phyloP scores from a whole-genome alignment of 2,113 vertebrate genomes.

The Anarhynchus alexandrinus region DNA sequence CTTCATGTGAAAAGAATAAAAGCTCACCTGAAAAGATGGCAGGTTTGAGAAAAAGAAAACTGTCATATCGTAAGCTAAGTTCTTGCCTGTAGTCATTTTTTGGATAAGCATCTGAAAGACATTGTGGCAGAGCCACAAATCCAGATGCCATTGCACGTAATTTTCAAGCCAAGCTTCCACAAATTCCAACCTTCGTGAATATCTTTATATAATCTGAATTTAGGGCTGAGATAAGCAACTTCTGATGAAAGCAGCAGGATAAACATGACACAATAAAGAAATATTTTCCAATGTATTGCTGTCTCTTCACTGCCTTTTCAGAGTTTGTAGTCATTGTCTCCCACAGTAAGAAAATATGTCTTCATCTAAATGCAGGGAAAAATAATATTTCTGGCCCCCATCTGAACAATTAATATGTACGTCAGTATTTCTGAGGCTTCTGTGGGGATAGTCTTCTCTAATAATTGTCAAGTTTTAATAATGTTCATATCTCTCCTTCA shows the following conservation, averaged over 20 bases:
- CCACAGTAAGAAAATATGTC: background rate
- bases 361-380: background rate
- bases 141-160: background rate
- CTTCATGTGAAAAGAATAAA: background rate
- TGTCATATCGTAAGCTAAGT: background rate
- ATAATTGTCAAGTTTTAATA: background rate
- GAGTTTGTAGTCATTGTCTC: background rate
- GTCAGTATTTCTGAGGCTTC: background rate
- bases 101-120: background rate
- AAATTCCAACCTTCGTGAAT: background rate
- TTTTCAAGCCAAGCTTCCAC: background rate
- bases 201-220: background rate
- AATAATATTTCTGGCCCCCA: background rate
- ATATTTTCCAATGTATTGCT: background rate
- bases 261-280: background rate
- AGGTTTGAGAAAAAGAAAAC: background rate
- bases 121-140: background rate
- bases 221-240: background rate
- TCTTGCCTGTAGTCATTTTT: background rate
- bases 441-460: background rate
- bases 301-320: background rate
- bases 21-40: background rate
- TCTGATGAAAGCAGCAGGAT: background rate
- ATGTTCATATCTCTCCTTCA: background rate
- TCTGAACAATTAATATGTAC: background rate